Base-by-base conservation (phyloP, 1,140 invertebrate genomes). In the Ips nitidus region DNA sequence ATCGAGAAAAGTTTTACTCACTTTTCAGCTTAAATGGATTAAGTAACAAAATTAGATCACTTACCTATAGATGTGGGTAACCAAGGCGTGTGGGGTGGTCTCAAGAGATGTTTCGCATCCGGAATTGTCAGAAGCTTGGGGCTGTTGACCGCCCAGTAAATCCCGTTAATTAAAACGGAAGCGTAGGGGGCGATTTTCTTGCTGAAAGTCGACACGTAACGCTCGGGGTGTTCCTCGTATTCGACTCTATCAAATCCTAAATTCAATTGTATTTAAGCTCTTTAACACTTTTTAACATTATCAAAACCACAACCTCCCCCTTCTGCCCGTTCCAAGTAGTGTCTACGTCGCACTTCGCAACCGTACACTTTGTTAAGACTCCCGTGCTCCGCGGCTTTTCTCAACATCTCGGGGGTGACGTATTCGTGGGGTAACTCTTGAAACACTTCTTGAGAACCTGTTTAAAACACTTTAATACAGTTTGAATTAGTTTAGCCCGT, bases 171-270 rank as follows among this genome's bases (percentile, higher is more conserved):
- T 58, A 99, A 93, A 0, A 98, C 94, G 0, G 95, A 97, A 0
- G 97, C 96, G 80, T 97, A 98, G 0, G 98, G 96, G 0, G 98
- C 98, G 73, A 99, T 97, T 87, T 94, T 97, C 79, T 96, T 94
- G 71, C 93, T 94, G 80, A 99, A 99, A 2, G 92, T 96, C 4
- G 97, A 99, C 66, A 94, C 94, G 78, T 99, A 99, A 76, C 89
- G 83, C 75, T 98, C 93, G 2, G 98, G 98, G 80, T 94, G 88
- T 73, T 93, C 86, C 61, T 96, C 92, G 81, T 97, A 99, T 78
- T 99, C 98, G 47, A 91, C 87, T 4, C 89, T 83, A 81, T 98
- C 92, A 78, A 96, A 99, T 22, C 69, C 68, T 70, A n/a, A 41
- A 62, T 47, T 3, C 56, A 59, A 42, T 7, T n/a, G n/a, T n/a